These are phyloP conservation scores for Pygmarrhopalites habei DNA, from an alignment of 1,140 invertebrate genomes.

Conservation along the genomic window DNA sequence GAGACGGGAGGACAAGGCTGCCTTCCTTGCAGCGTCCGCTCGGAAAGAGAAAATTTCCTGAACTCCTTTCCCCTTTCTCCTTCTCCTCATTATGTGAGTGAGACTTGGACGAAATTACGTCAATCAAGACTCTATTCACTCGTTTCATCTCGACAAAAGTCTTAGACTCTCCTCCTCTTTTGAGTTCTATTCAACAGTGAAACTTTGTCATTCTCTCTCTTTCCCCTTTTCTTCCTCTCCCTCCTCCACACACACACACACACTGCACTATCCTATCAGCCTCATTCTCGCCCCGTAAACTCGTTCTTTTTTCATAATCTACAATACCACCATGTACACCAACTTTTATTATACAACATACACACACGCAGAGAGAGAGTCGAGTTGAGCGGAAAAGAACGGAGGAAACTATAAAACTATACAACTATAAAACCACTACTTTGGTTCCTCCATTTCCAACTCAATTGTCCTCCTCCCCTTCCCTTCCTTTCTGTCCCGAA, in stretches of 20 bases:
- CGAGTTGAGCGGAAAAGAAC: too few species aligned
- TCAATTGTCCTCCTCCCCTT: too few species aligned
- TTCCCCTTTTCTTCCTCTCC: background rate
- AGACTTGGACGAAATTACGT: constrained; percentile 39
- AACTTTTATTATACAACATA: too few species aligned
- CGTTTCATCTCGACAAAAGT: constrained; percentile 5
- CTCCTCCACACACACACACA: background rate
- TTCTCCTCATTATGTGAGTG: constrained; percentile 36
- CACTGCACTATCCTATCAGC: too few species aligned
- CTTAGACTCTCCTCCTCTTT: constrained; percentile 40
- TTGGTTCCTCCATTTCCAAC: too few species aligned
- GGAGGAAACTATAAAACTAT: too few species aligned
- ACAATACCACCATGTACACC: too few species aligned
- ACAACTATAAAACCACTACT: too few species aligned
- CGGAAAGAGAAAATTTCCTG: constrained; percentile 41
- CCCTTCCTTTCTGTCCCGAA: too few species aligned
- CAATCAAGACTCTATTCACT: constrained; percentile 40
- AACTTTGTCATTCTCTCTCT: constrained; percentile 12
- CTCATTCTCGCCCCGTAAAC: too few species aligned
- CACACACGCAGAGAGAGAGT: too few species aligned
- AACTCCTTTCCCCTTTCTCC: constrained; percentile 40
- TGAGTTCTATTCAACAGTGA: constrained; percentile 7
- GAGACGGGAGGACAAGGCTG: constrained; percentile 29
- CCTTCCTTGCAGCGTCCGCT: constrained; percentile 36
- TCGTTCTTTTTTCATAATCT: too few species aligned